Base-by-base conservation (phyloP, 2,888 invertebrate genomes). In the Marasmarcha lunaedactyla region DNA sequence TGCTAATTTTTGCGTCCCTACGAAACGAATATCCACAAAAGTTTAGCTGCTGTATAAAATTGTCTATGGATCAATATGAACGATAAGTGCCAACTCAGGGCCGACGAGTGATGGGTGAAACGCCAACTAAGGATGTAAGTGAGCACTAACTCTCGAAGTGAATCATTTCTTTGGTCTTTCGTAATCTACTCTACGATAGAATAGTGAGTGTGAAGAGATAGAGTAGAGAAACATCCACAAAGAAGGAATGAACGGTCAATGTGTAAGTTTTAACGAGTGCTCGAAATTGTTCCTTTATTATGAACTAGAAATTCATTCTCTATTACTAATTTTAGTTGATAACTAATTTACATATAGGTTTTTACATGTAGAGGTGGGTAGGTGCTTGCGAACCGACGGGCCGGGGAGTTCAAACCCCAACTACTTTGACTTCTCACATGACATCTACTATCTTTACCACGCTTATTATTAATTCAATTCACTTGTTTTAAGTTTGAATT, bases 261-360 rank as follows among this genome's bases (percentile, higher is more conserved):
- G 81, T 83, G 81, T 83, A 70, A 74, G 71, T 73, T 71, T 79
- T 83, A 83, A 83, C 81, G 70, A 83, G 81, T 83, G 81, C 81
- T 79, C 65, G 63, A 77, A 77, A 72, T 73, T 74, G 70, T 66
- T 73, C 69, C 74, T 72, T 72, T 66, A 63, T 62, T 78, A 77
- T 66, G 73, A 62, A 70, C 78, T 79, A 81, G 71, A 78, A 78
- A 78, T 79, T 79, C 78, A 69, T 77, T 77, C 54, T 70, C 71
- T 79, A 78, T 73, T 58, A 69, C 79, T 79, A 81, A 73, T 61
- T 70, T 76, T 69, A 67, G 60, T 67, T 59, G 59, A 71, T 62
- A 69, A 59, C 69, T 70, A 65, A 65, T 70, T 71, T 70, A 63
- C 68, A 72, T 65, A 71, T 67, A 73, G 66, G 14, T n/a, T 7